Evolutionary conservation across 2,113 vertebrate genomes (phyloP).

Genomic region (Alligator sinensis): DNA sequence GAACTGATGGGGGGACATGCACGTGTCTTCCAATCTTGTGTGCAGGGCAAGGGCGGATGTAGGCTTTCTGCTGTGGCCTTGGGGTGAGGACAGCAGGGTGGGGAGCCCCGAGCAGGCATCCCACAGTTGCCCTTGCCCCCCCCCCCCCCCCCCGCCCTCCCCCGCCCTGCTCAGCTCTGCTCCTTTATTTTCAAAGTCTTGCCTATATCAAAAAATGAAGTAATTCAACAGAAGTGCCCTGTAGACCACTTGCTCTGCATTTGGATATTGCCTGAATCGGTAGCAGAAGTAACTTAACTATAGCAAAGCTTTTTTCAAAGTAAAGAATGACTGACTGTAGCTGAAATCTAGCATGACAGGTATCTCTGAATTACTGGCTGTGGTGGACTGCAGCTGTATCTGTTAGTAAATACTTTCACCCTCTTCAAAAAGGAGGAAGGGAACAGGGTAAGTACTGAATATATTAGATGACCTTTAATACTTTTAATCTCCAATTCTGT

Average conservation of each 20-base stretch:
- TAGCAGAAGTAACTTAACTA: background rate
- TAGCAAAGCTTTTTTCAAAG: background rate
- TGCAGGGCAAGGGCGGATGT: too few species aligned
- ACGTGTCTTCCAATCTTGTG: too few species aligned
- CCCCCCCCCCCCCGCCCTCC: too few species aligned
- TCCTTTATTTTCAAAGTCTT: background rate
- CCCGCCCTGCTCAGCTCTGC: too few species aligned
- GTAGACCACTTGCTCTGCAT: background rate
- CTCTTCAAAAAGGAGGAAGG: background rate
- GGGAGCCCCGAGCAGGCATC: too few species aligned
- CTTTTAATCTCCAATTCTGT: too few species aligned
- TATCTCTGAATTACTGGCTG: background rate
- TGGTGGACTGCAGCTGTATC: background rate
- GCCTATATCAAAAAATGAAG: background rate
- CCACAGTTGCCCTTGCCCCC: too few species aligned
- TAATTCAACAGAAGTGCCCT: background rate
- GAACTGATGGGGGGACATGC: too few species aligned
- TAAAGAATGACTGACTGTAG: background rate
- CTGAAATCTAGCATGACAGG: background rate
- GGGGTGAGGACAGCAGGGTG: too few species aligned
- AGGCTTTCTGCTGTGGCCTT: too few species aligned
- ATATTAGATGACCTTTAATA: too few species aligned
- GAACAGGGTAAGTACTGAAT: too few species aligned
- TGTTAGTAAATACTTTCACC: background rate
- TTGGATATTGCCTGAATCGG: background rate